Base-by-base conservation (phyloP, 2,888 invertebrate species). In the Ophioninae sp. region DNA sequence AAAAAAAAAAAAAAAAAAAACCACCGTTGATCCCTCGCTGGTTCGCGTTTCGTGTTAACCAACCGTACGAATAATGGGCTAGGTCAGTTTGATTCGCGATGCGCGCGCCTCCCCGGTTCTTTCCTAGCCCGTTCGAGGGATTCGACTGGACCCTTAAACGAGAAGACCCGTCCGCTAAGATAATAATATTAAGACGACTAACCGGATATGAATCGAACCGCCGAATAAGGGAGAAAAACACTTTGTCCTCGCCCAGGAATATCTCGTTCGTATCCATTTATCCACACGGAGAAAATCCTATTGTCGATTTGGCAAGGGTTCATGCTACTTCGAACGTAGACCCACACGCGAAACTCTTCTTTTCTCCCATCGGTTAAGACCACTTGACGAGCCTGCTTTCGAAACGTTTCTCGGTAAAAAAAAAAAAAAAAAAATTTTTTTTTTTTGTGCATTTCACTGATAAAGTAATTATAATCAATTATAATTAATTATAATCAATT, bases 161-260 rank as follows among this genome's bases (percentile, higher is more conserved):
- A n/a, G n/a, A n/a, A n/a, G n/a, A n/a, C 37, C 30, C 64, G 57
- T 37, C 30, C 37, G 6, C 39, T n/a, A 65, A 39, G 39, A n/a
- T 65, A n/a, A 41, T 65, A 41, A 39, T 41, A 67, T 67, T 67
- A 67, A 67, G 37, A 39, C 39, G 65, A 20, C 65, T 20, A 67
- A 41, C 41, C 39, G 65, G 65, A 67, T 67, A 67, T 67, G 10
- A 67, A 37, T 3, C n/a, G n/a, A 39, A 39, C 10, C 8, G 65
- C 20, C 65, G 20, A 67, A 41, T 10, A 20, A 13, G 41, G 39
- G 20, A 39, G 65, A 20, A 7, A n/a, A 39, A n/a, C 41, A 41
- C 65, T 41, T 67, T 39, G n/a, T 67, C 20, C 65, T 41, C 64
- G 37, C 17, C 8, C 20, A 20, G 3, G 10, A n/a, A 67, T 41